phyloP scores from a whole-genome alignment of 2,888 invertebrate species.

The Pachydiplax longipennis region DNA sequence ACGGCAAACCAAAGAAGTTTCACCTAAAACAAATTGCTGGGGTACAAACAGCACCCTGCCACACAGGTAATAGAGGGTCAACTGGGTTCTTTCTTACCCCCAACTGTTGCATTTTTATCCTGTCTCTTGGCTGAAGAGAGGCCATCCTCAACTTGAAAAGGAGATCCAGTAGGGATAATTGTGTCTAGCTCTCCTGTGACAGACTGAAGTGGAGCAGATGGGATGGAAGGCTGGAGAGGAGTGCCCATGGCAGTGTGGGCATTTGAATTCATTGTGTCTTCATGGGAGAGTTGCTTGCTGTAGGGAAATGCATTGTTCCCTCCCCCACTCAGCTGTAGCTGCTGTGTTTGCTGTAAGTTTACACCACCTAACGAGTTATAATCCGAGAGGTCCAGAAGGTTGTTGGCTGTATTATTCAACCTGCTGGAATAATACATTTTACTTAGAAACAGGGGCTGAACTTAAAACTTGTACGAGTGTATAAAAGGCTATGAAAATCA shows the following conservation, averaged over 20 bases:
- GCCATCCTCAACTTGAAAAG: constrained; percentile 24
- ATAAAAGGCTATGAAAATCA: background rate
- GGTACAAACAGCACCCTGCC: no score
- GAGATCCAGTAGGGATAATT: constrained; percentile 27
- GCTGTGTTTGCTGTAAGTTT: constrained; percentile 26
- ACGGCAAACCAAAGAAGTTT: no score
- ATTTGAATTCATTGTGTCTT: constrained; percentile 15
- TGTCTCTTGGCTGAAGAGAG: constrained; percentile 28
- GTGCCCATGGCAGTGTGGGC: constrained; percentile 29
- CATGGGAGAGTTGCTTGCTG: constrained; percentile 37
- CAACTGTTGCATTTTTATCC: constrained; percentile 28
- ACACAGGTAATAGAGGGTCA: no score
- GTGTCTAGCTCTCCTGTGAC: constrained; percentile 28
- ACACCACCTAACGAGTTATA: constrained; percentile 6
- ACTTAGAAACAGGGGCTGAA: background rate
- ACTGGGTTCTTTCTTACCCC: background rate
- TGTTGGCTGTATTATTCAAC: constrained; percentile 37
- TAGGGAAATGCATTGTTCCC: constrained; percentile 34
- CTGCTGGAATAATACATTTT: constrained; percentile 4
- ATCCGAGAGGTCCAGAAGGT: constrained; percentile 36
- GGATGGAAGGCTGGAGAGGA: constrained; percentile 26
- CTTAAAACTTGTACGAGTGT: background rate
- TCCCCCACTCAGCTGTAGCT: constrained; percentile 29
- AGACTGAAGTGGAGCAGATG: constrained; percentile 32
- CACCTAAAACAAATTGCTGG: no score